phyloP scores from a whole-genome alignment of 37 sponge, comb jelly and placozoan species.

The Chondrilla cf. caribensis region DNA sequence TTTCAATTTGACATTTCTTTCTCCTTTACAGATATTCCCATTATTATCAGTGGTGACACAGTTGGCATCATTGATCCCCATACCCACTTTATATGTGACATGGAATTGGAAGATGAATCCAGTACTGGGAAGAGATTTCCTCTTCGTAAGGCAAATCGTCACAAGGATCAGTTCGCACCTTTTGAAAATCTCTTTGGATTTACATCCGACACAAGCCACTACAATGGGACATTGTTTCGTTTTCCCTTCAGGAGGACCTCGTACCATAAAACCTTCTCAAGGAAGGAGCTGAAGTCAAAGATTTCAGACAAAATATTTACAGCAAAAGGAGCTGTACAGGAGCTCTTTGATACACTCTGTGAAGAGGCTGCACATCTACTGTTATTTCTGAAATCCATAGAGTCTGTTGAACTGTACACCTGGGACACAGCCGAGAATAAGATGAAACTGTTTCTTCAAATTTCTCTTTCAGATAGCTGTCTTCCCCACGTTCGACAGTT shows the following conservation, averaged over 20 bases:
- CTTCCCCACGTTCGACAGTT: background rate
- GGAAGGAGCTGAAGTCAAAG: conserved; percentile 8
- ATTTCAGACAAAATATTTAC: conserved; percentile 37
- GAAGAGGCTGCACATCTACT: conserved; percentile 35
- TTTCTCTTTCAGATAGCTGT: background rate
- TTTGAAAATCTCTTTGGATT: conserved; percentile 71
- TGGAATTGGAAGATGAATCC: background rate
- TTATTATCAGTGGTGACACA: conserved; percentile 43
- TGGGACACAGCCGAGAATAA: background rate
- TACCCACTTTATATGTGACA: background rate
- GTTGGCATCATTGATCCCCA: conserved; percentile 63
- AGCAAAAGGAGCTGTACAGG: background rate
- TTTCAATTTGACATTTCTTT: too few relatives aligned
- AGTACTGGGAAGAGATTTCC: background rate
- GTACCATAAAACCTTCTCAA: background rate
- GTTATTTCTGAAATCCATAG: conserved; percentile 56
- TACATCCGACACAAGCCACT: conserved; percentile 27
- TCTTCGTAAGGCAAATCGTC: background rate
- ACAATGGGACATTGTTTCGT: conserved; percentile 74
- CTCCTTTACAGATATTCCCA: conserved; percentile 49
- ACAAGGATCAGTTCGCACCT: conserved; percentile 61
- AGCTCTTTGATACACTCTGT: conserved; percentile 25
- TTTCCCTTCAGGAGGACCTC: conserved; percentile 51
- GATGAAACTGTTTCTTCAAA: background rate
- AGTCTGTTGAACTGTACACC: conserved; percentile 39